Evolutionary conservation across 2,797 vertebrate species (phyloP).

Genomic region (Phoeniculus purpureus): DNA sequence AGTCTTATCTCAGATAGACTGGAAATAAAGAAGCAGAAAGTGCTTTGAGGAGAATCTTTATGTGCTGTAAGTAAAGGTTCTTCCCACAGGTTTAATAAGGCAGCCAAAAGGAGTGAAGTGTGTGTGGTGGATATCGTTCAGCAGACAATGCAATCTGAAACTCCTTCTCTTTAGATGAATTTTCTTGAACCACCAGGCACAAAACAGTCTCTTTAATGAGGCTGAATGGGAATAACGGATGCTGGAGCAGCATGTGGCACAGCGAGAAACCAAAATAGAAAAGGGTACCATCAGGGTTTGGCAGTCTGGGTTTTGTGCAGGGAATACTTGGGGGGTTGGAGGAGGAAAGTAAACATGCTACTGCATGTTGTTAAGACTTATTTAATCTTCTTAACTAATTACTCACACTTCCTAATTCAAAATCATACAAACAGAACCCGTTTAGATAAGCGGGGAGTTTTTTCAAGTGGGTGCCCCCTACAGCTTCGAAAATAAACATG

Average conservation of each 20-base stretch:
- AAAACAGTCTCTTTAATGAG: slow-evolving; percentile 59
- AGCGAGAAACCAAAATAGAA: slow-evolving; percentile 53
- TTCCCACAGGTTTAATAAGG: slow-evolving; percentile 48
- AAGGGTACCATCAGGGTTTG: slow-evolving; percentile 38
- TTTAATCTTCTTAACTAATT: slow-evolving; percentile 81
- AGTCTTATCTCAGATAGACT: background rate
- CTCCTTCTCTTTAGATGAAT: slow-evolving; percentile 52
- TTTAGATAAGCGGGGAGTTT: slow-evolving; percentile 76
- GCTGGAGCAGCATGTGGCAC: slow-evolving; percentile 56
- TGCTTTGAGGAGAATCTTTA: slow-evolving; percentile 18
- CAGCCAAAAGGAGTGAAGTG: slow-evolving; percentile 37
- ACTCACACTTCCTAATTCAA: slow-evolving; percentile 79
- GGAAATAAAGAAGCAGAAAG: background rate
- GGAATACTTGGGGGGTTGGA: slow-evolving; percentile 15
- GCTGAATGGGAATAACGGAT: slow-evolving; percentile 36
- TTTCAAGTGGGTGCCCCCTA: slow-evolving; percentile 77
- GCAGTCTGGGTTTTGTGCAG: slow-evolving; percentile 43
- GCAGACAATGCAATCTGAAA: slow-evolving; percentile 19
- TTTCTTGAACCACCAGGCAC: slow-evolving; percentile 26
- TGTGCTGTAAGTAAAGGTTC: slow-evolving; percentile 10
- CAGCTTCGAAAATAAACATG: slow-evolving; percentile 80
- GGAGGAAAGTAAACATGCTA: slow-evolving; percentile 52
- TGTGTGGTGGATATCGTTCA: slow-evolving; percentile 36
- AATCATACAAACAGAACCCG: slow-evolving; percentile 80
- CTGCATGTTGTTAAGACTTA: slow-evolving; percentile 72